Base-by-base conservation (phyloP, 1,140 invertebrate species). In the Drosophila orosa region DNA sequence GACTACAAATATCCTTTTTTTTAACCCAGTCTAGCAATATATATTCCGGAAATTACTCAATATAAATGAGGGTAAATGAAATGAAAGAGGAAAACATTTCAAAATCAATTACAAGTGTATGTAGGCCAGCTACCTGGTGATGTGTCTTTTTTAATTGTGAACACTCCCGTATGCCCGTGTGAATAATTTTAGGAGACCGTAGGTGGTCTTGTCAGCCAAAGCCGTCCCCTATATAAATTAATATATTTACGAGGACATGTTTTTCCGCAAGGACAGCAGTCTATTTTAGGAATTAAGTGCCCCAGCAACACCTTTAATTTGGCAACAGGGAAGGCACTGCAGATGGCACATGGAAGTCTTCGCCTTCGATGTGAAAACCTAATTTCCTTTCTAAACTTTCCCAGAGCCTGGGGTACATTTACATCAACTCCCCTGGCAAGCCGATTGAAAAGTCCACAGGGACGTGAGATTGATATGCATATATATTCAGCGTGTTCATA, bases 381-480 rank as follows among this genome's bases (percentile, higher is more conserved):
- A 24, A 68, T 68, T 68, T 68, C 60, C 65, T 33, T 50, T 68
- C 5, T 24, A 9, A 47, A 15, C 10, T 17, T 19, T n/a, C 12
- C 3, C 5, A 60, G 44, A 52, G 39, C 17, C 27, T 52, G 33
- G 22, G 13, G 29, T 19, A 52, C 42, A 67, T 65, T 60, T 40
- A 47, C 33, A 31, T 27, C 45, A 29, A 35, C 45, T 44, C 45
- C 45, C 35, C 6, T 12, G 37, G 37, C 17, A 31, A 42, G 24
- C 17, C 22, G 61, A 68, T 68, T 68, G 37, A 66, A 66, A 52
- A 68, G 60, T 65, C 65, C 65, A 33, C 15, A 33, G 45, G 60
- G 60, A 68, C 60, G n/a, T 66, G 60, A 35, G 60, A 35, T 52
- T 65, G 47, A 68, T 68, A 68, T 66, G 29, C 22, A 65, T 40